Evolutionary conservation across 2,888 invertebrate species (phyloP).

Genomic region (Erebia palarica): DNA sequence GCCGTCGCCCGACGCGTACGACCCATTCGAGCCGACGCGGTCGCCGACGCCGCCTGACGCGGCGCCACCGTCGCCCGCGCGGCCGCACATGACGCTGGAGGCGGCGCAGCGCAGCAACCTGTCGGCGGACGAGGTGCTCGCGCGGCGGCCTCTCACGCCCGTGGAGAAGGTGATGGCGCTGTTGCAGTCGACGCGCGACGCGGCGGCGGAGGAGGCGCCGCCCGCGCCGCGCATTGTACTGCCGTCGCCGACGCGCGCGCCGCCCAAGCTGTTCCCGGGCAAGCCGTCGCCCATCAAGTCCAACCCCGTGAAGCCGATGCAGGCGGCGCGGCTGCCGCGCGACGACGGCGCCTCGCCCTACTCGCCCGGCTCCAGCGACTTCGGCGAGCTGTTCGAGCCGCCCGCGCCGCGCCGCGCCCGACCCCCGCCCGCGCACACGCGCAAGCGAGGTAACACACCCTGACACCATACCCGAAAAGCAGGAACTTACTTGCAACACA

Average conservation of each 20-base stretch:
- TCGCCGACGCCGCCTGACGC: constrained; percentile 86
- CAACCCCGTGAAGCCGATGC: constrained; percentile 82
- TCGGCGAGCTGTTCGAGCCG: constrained; percentile 93
- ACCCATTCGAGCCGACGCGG: constrained; percentile 95
- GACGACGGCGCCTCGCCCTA: constrained; percentile 90
- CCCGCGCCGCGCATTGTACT: constrained; percentile 72
- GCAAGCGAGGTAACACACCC: constrained; percentile 67
- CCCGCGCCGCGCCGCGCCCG: constrained; percentile 84
- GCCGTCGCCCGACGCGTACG: constrained; percentile 89
- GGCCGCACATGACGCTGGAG: constrained; percentile 68
- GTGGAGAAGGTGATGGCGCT: constrained; percentile 84
- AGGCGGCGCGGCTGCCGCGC: constrained; percentile 53
- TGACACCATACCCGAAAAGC: neutral
- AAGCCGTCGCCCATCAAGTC: constrained; percentile 82
- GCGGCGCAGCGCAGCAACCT: constrained; percentile 75
- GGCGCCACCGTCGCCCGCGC: constrained; percentile 46
- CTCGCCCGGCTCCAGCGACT: constrained; percentile 94
- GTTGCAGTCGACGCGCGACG: constrained; percentile 77
- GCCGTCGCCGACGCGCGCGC: constrained; percentile 76
- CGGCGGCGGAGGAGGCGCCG: constrained; percentile 59
- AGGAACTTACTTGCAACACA: neutral
- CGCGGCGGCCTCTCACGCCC: constrained; percentile 78
- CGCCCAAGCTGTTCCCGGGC: constrained; percentile 79
- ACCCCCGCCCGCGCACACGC: constrained; percentile 82
- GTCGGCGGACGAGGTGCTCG: constrained; percentile 75